Evolutionary conservation across 2,113 vertebrate genomes (phyloP).

Genomic region (Erpornis zantholeuca): DNA sequence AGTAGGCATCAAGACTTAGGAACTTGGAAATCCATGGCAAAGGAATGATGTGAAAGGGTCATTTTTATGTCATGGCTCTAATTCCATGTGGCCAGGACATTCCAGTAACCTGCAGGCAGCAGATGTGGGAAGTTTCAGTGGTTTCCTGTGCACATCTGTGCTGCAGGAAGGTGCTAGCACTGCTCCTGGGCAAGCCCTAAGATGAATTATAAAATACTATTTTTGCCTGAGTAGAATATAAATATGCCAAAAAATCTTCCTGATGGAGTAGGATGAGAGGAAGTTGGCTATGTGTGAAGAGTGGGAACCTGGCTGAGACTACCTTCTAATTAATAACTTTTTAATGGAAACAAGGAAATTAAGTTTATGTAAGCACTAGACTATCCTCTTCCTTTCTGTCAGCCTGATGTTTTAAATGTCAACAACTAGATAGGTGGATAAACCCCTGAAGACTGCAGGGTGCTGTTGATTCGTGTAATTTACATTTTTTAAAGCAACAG

Average conservation of each 20-base stretch:
- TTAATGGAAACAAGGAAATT: conserved; percentile 20
- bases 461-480: not conserved
- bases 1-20: rapidly evolving
- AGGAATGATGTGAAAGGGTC: not conserved
- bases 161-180: not conserved
- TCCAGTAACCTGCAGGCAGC: not conserved
- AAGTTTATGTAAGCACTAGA: not conserved
- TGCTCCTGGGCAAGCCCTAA: not conserved
- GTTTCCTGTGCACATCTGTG: not conserved
- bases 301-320: conserved; percentile 1
- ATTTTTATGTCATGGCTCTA: not conserved
- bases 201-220: not conserved
- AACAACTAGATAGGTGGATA: not conserved
- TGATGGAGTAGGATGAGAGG: not conserved
- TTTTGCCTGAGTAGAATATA: not conserved
- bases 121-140: not conserved
- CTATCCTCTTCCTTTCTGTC: not conserved
- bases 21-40: not conserved
- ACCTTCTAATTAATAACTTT: conserved; percentile 19
- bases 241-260: not conserved
- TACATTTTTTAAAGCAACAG: not conserved
- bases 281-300: not conserved
- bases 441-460: not conserved
- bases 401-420: conserved; percentile 19
- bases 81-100: not conserved